Conservation (phyloP, 1,140 invertebrate species). For the Drosophila equinoxialis region DNA sequence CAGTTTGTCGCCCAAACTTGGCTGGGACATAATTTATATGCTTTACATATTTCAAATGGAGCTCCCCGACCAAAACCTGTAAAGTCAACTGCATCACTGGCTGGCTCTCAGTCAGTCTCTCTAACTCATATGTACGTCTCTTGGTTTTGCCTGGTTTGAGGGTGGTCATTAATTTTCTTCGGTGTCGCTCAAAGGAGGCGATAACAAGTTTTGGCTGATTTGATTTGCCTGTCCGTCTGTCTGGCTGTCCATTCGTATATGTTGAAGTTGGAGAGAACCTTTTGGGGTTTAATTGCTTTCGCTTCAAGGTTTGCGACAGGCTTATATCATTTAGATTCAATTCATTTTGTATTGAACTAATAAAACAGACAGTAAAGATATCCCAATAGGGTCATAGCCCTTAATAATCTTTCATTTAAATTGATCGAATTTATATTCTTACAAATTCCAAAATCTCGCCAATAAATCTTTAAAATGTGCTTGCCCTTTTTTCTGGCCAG, state of each 20-base stretch:
- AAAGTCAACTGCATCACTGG: slow-evolving; percentile 44
- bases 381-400: too few species aligned
- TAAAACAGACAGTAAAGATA: too few species aligned
- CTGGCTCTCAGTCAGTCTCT: slow-evolving; percentile 6
- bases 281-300: slow-evolving; percentile 28
- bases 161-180: slow-evolving; percentile 74
- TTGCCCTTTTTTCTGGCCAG: too few species aligned
- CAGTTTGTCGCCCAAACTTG: slow-evolving; percentile 73
- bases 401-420: too few species aligned
- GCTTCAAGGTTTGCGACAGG: background rate
- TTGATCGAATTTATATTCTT: too few species aligned
- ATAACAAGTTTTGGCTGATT: slow-evolving; percentile 79
- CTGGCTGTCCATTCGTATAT: slow-evolving; percentile 40
- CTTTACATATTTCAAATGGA: slow-evolving; percentile 78
- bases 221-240: slow-evolving; percentile 75
- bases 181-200: slow-evolving; percentile 78
- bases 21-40: slow-evolving; percentile 77
- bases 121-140: background rate
- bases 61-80: slow-evolving; percentile 20
- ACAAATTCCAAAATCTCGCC: too few species aligned
- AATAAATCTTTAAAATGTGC: too few species aligned
- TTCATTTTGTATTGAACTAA: background rate
- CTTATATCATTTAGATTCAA: slow-evolving; percentile 1
- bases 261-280: slow-evolving; percentile 54
- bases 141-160: slow-evolving; percentile 20